Base-by-base conservation (phyloP, 2,113 vertebrate genomes). In the Scolopax mira region DNA sequence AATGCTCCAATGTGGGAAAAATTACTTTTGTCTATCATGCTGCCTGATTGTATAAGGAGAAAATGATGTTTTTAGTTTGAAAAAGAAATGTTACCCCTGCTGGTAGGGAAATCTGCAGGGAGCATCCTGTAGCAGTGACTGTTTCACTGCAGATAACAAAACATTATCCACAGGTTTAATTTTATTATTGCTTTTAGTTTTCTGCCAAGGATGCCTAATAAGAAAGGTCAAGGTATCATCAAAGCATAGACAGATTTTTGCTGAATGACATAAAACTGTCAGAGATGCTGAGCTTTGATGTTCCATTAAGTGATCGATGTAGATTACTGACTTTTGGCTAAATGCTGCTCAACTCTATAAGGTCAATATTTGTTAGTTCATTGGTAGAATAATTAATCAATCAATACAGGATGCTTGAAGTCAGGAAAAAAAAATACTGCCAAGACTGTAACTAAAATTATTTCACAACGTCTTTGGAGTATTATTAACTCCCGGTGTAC, bases 331-430 rank as follows among this genome's bases (percentile, higher is more conserved):
- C 98, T 98, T 98, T 98, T 97, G 97, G 96, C 98, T 98, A 98
- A 98, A 98, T 98, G 98, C 98, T 98, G 93, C 97, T 98, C 98
- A 98, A 98, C 98, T 98, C 98, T 97, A 96, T 98, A 98, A 98
- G 98, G 98, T 99, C 99, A 99, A 98, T 98, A 98, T 98, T 98
- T 99, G 99, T 99, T 99, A 99, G 99, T 98, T 99, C 98, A 99
- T 99, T 98, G 98, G 98, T 98, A 97, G 98, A 99, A 98, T 99
- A 99, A 99, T 99, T 99, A 99, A 98, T 99, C 98, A 98, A 99
- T 99, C 99, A 98, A 99, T 99, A 98, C 92, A 98, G 98, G 98
- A 98, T 97, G 96, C 97, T 97, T 96, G 96, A 94, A 97, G 97
- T 97, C 98, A 97, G 97, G 93, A 91, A 96, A 97, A 97, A 97